phyloP scores from a whole-genome alignment of 2,113 vertebrate genomes.

The Megaptera novaeangliae region DNA sequence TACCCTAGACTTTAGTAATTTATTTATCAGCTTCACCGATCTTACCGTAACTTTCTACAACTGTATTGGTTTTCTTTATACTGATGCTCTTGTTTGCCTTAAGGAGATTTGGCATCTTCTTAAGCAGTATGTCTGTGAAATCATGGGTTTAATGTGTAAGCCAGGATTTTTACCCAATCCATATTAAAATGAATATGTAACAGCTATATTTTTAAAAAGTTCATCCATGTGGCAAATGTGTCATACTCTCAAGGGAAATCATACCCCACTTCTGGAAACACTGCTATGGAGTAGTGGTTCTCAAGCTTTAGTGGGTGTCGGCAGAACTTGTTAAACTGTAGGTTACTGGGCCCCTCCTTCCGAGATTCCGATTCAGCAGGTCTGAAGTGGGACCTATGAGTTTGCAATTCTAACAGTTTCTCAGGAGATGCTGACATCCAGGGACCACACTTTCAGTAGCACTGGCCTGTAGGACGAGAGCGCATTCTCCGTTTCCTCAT shows the following conservation, averaged over 20 bases:
- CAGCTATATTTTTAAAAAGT: neutral
- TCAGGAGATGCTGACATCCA: neutral
- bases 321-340: neutral
- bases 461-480: neutral
- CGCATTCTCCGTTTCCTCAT: neutral
- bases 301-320: neutral
- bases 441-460: neutral
- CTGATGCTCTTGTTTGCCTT: neutral
- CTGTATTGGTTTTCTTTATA: neutral
- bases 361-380: neutral
- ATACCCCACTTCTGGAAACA: neutral
- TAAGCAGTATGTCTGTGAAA: slow-evolving; percentile 9
- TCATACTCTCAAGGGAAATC: neutral
- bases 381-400: neutral
- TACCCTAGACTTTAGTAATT: neutral
- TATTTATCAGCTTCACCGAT: neutral
- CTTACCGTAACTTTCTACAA: neutral
- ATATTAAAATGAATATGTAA: neutral
- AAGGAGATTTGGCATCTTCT: neutral
- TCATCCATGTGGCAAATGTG: neutral
- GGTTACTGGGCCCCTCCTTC: neutral
- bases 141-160: neutral
- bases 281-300: neutral
- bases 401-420: neutral
- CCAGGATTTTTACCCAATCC: neutral